Evolutionary conservation across 2,888 invertebrate species (phyloP), one percentile per base, ranked within the genome.

Genomic region (Idaea aversata): DNA sequence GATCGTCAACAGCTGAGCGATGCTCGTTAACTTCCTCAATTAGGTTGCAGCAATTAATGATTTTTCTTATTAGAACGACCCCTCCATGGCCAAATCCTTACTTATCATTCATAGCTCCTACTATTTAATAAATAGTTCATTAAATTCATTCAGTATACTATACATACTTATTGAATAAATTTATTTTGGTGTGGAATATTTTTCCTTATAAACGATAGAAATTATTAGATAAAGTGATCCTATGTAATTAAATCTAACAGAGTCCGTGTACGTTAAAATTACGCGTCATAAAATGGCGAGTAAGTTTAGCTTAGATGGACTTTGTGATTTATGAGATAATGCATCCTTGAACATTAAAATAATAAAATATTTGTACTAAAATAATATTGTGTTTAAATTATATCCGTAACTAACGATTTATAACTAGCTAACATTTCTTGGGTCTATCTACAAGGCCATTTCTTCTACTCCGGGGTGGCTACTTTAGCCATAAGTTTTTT

Each of bases 371-470:
- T 75, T 75, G 75, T 75, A 75, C 75, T 75, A 75, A 75, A 71
- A 69, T 62, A 72, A 69, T 70, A 58, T 63, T 67, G 67, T 47
- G 65, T 65, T n/a, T 47, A 5, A 13, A 13, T 47, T 10, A 47
- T 47, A 38, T 47, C 7, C 10, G 13, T 47, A 47, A 47, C 47
- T 47, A 47, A 47, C 7, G 47, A 6, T 25, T 25, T 63, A 66
- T 57, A 66, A 61, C 68, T 69, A 67, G 61, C 68, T 72, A 71
- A 66, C 70, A 75, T 76, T 76, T 70, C 77, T 77, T 78, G 77
- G 76, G 72, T 78, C 81, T 86, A 85, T 81, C 83, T 85, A 86
- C 81, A 86, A 87, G 87, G 86, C 86, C 82, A 75, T 81, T 65
- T 70, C 68, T 75, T 75, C 75, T 80, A 81, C 72, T 80, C 67